Conservation (phyloP, 35 echinoderm and acorn worm species). For the Heliocidaris erythrogramma region DNA sequence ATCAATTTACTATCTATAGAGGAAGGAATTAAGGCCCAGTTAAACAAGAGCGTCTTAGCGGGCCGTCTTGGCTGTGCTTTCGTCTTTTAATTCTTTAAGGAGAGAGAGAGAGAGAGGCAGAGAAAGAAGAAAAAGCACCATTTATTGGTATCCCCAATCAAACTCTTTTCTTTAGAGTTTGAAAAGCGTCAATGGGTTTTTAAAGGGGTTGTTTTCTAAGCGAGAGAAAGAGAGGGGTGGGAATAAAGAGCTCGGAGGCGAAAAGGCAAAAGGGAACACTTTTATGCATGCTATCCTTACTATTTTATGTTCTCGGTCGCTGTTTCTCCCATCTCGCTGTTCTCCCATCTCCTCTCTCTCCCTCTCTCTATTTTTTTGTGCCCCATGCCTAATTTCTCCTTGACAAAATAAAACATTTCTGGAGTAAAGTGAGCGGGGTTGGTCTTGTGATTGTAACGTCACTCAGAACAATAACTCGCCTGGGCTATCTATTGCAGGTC, state of each 20-base stretch:
- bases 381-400: neutral
- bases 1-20: neutral
- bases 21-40: neutral
- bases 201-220: conserved; percentile 28
- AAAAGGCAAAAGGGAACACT: neutral
- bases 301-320: conserved; percentile 4
- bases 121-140: neutral
- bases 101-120: neutral
- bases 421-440: conserved; percentile 1
- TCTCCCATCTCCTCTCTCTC: neutral
- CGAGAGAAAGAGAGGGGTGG: neutral
- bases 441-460: conserved; percentile 34
- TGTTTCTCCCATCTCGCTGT: neutral
- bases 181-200: neutral
- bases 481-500: conserved; percentile 35
- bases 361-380: neutral
- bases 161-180: neutral
- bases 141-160: neutral
- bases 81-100: neutral
- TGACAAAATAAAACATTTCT: neutral
- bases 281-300: neutral
- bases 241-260: neutral
- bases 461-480: neutral
- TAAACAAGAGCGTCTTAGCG: conserved; percentile 32
- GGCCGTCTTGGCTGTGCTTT: neutral